phyloP scores from a whole-genome alignment of 2,888 invertebrate genomes.

The Torymus tubicola region DNA sequence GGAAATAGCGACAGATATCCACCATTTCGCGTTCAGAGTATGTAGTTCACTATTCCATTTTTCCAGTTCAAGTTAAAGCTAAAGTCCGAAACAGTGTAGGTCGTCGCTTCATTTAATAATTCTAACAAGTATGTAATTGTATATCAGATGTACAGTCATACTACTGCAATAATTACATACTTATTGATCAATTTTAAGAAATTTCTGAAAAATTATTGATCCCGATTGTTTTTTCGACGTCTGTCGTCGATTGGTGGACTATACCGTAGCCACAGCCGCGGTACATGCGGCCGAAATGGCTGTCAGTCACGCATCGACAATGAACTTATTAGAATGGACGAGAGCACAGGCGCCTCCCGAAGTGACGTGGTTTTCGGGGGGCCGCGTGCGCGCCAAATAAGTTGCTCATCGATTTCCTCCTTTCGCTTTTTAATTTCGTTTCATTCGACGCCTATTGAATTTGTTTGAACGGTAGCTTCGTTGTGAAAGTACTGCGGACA shows the following conservation, averaged over 20 bases:
- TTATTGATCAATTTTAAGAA: no score
- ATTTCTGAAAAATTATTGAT: no score
- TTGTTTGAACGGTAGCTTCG: conserved; percentile 7
- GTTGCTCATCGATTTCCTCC: conserved; percentile 13
- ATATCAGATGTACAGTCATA: no score
- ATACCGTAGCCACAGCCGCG: no score
- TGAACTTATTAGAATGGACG: conserved; percentile 61
- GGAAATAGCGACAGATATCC: neutral
- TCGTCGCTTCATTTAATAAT: no score
- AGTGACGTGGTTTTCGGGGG: conserved; percentile 27
- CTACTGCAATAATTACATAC: no score
- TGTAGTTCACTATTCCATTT: neutral
- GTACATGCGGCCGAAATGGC: conserved; percentile 20
- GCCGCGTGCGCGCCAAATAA: conserved; percentile 36
- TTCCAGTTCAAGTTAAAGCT: neutral
- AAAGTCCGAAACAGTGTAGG: no score
- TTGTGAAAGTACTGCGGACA: conserved; percentile 19
- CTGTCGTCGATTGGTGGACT: no score
- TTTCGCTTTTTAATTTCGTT: conserved; percentile 58
- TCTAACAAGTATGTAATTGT: no score
- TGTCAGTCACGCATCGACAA: conserved; percentile 58
- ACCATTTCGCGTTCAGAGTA: neutral
- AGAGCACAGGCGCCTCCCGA: conserved; percentile 10
- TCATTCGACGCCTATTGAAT: conserved; percentile 53
- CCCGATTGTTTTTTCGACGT: no score